Evolutionary conservation across 2,888 invertebrate species (phyloP).

Genomic region (Nemoura dubitans): DNA sequence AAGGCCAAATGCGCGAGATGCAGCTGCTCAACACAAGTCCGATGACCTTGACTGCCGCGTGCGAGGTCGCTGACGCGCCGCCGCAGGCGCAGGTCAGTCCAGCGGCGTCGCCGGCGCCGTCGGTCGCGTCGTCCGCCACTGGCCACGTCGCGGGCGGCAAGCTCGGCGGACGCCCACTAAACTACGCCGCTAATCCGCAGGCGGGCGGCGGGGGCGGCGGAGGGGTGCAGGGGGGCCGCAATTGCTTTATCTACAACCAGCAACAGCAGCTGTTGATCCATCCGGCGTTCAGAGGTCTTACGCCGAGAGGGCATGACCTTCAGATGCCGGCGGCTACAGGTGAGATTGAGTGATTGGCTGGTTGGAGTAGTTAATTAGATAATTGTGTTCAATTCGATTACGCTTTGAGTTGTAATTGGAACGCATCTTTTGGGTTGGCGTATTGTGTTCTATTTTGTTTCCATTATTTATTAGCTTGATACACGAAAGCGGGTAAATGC

Average conservation of each 20-base stretch:
- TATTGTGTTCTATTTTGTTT: no score
- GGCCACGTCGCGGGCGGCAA: slow-evolving; percentile 21
- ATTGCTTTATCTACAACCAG: slow-evolving; percentile 44
- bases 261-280: slow-evolving; percentile 50
- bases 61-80: slow-evolving; percentile 46
- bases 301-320: slow-evolving; percentile 54
- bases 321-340: slow-evolving; percentile 54
- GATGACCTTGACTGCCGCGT: slow-evolving; percentile 34
- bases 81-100: slow-evolving; percentile 10
- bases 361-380: no score
- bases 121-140: not conserved
- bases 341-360: slow-evolving; percentile 32
- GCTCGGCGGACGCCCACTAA: slow-evolving; percentile 27
- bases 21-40: slow-evolving; percentile 75
- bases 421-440: no score
- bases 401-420: no score
- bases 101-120: slow-evolving; percentile 30
- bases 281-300: slow-evolving; percentile 50
- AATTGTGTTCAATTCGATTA: no score
- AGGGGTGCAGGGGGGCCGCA: slow-evolving; percentile 36
- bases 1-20: slow-evolving; percentile 93
- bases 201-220: not conserved
- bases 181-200: slow-evolving; percentile 26
- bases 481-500: no score
- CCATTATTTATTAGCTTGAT: no score